Percentiles rank a stretch among this genome's conserved stretches.
Conservation (phyloP, 1,140 invertebrate species). For the Leptinotarsa defecta region DNA sequence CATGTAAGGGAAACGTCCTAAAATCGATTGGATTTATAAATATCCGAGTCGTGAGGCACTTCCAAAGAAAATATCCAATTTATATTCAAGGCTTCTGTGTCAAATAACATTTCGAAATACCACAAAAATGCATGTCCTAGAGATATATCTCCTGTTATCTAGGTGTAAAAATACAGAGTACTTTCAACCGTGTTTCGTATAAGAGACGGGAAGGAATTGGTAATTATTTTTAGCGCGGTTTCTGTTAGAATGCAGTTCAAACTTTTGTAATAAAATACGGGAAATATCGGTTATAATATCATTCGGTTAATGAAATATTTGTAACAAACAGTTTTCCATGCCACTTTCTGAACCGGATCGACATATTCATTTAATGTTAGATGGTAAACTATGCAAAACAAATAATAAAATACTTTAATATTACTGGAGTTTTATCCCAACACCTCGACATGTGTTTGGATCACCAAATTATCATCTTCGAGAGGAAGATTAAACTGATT, state of each 20-base stretch:
- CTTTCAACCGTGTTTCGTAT: constrained; percentile 23
- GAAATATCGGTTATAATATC: too few relatives aligned
- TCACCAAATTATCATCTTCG: too few relatives aligned
- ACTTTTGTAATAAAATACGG: too few relatives aligned
- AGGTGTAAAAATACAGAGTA: constrained; percentile 30
- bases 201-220: background rate
- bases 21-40: constrained; percentile 53
- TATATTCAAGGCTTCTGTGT: constrained; percentile 37
- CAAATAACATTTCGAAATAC: constrained; percentile 29
- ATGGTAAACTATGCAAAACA: too few relatives aligned
- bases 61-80: constrained; percentile 24
- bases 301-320: background rate
- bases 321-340: background rate
- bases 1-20: constrained; percentile 41
- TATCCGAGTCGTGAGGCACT: constrained; percentile 29
- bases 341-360: background rate
- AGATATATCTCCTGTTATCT: constrained; percentile 27
- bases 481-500: too few relatives aligned
- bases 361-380: background rate
- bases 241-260: background rate
- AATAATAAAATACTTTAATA: too few relatives aligned
- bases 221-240: background rate
- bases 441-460: too few relatives aligned
- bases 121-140: constrained; percentile 32
- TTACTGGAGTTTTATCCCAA: too few relatives aligned